Evolutionary conservation across 2,797 vertebrate species (phyloP).

Genomic region (Zalophus californianus): DNA sequence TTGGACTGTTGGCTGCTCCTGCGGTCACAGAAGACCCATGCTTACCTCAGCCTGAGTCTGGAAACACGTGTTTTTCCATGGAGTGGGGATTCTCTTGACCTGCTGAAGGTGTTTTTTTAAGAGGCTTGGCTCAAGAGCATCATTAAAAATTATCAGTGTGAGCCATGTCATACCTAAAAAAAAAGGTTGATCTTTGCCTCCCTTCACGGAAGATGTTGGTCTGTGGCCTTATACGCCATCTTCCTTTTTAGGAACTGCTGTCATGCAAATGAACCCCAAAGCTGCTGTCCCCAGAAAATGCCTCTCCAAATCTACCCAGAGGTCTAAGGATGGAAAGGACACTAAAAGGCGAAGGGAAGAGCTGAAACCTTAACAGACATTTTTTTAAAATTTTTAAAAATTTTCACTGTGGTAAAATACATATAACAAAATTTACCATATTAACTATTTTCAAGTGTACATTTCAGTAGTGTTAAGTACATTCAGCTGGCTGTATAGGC

Average conservation of each 20-base stretch:
- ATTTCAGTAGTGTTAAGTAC: neutral
- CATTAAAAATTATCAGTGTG: neutral
- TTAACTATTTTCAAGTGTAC: neutral
- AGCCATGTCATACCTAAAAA: fast-evolving
- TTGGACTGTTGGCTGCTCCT: neutral
- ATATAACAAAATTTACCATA: fast-evolving
- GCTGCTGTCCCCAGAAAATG: neutral
- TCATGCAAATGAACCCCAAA: fast-evolving
- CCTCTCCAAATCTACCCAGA: neutral
- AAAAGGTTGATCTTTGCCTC: neutral
- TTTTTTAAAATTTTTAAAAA: neutral
- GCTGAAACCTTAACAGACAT: no score
- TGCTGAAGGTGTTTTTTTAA: fast-evolving
- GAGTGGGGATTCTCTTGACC: fast-evolving
- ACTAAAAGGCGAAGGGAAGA: neutral
- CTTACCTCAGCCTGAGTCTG: no score
- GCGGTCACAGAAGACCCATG: fast-evolving
- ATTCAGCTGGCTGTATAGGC: fast-evolving
- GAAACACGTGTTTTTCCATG: neutral
- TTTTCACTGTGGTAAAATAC: neutral
- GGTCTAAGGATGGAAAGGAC: neutral
- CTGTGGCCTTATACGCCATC: neutral
- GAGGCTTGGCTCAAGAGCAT: neutral
- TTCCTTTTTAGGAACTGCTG: neutral
- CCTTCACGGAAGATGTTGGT: fast-evolving